Evolutionary conservation across 1,140 invertebrate genomes (phyloP), one percentile per base, ranked within the genome.

Genomic region (Vanessa atalanta): DNA sequence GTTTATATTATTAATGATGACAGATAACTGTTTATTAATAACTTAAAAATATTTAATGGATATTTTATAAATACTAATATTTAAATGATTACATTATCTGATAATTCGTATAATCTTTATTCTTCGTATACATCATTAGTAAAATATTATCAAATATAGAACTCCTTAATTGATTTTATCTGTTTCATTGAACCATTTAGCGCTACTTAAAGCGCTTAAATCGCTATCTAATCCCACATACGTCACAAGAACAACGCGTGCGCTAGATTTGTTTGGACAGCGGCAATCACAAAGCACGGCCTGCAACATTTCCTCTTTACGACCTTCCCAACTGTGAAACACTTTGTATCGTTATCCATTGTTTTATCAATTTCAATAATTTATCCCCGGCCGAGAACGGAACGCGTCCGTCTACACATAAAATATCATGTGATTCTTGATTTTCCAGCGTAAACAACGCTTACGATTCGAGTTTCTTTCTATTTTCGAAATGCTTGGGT

Each of bases 321-420:
- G 88, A 88, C 81, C 87, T 83, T 73, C 82, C 90, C 88, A 90
- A 90, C 87, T 92, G 90, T 88, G 79, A 65, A 85, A 81, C 86
- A 86, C 83, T 88, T 86, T 84, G 86, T 88, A 85, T 84, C 82
- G 79, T 83, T 83, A 87, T 85, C 83, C 85, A 87, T 91, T 92
- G 90, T 92, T 90, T 88, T 90, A 92, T 92, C 90, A 90, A 92
- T 90, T 86, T 90, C 86, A 89, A 89, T 90, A 90, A 92, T 92
- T 92, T 92, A 92, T 92, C 84, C 83, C 84, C 78, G 55, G 64
- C 72, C 81, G 88, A 81, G 83, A 86, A 89, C 85, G 87, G 81
- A 88, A 87, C 85, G 81, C 85, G 75, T 90, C 88, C 80, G 61
- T 90, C 83, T 70, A 60, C 90, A 84, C 86, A 74, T 86, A 80